These are phyloP conservation scores for Drosophila suzukii DNA, from an alignment of 1,140 invertebrate genomes.

Conservation along the genomic window DNA sequence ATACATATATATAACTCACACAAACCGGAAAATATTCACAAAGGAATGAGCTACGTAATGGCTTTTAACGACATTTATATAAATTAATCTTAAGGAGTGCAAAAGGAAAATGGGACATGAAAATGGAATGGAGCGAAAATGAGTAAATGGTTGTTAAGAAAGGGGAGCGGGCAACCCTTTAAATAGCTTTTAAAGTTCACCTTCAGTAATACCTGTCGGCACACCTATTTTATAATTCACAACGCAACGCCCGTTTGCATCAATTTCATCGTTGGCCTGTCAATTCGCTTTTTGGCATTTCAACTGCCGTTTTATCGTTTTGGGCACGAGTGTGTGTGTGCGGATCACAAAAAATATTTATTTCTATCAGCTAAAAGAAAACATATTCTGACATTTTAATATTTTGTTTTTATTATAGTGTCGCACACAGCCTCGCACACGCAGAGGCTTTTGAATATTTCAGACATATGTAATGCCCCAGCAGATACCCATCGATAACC, in stretches of 20 bases:
- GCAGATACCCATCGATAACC: constrained; percentile 26
- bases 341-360: constrained; percentile 12
- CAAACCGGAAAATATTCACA: constrained; percentile 1
- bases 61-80: constrained; percentile 18
- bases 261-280: constrained; percentile 16
- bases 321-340: background rate
- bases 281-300: constrained; percentile 31
- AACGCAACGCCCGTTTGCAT: constrained; percentile 4
- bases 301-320: constrained; percentile 33
- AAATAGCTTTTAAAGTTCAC: background rate
- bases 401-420: constrained; percentile 33
- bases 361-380: constrained; percentile 32
- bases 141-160: constrained; percentile 2
- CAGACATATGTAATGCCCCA: constrained; percentile 40
- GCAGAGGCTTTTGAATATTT: constrained; percentile 43
- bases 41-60: constrained; percentile 15
- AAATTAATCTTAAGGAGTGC: constrained; percentile 18
- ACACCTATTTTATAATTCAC: constrained; percentile 1
- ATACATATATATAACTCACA: background rate
- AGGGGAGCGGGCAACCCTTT: background rate
- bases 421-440: constrained; percentile 1
- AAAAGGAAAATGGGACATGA: constrained; percentile 14
- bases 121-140: constrained; percentile 10
- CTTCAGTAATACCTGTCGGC: background rate
- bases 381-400: constrained; percentile 37